A percentile compares a stretch with the other conserved stretches of the same genome.
These are phyloP conservation scores for Drosophila rufa DNA, from an alignment of 1,140 invertebrate species.

Conservation along the genomic window DNA sequence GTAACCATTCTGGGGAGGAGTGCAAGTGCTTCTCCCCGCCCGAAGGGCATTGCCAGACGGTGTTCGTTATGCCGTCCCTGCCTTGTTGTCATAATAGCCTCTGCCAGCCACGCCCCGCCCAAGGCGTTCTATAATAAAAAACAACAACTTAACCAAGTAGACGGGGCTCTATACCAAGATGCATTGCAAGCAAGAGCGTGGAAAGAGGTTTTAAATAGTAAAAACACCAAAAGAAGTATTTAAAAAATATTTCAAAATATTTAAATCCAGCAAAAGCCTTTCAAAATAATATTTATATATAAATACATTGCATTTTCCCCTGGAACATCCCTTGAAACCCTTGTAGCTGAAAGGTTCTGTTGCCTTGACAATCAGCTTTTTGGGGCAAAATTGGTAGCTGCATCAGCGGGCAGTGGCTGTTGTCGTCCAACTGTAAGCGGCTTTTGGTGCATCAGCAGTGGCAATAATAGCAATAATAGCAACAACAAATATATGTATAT, in stretches of 20 bases:
- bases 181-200: not conserved
- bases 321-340: no score
- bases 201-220: not conserved
- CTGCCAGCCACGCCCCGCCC: slow-evolving; percentile 51
- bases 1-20: no score
- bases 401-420: slow-evolving; percentile 33
- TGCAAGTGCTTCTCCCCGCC: not conserved
- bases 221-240: no score
- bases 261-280: no score
- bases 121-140: slow-evolving; percentile 67
- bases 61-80: slow-evolving; percentile 6
- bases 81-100: slow-evolving; percentile 67
- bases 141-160: slow-evolving; percentile 80
- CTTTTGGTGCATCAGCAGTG: slow-evolving; percentile 58
- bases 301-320: no score
- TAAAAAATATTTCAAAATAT: not conserved
- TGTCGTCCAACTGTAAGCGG: slow-evolving; percentile 70
- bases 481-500: slow-evolving; percentile 15
- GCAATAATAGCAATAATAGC: slow-evolving; percentile 16
- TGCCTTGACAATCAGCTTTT: slow-evolving; percentile 65
- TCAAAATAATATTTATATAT: no score
- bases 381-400: slow-evolving; percentile 5
- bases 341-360: not conserved
- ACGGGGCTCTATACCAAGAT: slow-evolving; percentile 32
- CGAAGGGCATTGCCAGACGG: slow-evolving; percentile 31